A percentile compares a stretch with the other conserved stretches of the same genome.
These are phyloP conservation scores for Bradysia coprophila DNA, from an alignment of 1,140 invertebrate genomes.

Conservation along the genomic window DNA sequence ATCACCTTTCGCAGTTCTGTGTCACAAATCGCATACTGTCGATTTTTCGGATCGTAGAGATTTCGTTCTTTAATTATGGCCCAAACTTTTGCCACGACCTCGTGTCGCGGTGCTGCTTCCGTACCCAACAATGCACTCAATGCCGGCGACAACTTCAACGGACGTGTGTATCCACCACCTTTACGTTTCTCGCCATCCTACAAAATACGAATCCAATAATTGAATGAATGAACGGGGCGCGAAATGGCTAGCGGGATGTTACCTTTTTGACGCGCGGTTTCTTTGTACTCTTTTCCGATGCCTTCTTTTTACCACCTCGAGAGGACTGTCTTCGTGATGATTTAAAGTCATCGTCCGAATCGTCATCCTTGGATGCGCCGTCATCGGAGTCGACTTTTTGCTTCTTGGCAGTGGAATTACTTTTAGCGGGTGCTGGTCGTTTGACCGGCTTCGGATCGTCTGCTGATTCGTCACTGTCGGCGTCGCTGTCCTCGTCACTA, in stretches of 20 bases:
- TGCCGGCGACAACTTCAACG: conserved; percentile 68
- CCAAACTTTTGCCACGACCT: conserved; percentile 88
- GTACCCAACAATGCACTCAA: conserved; percentile 69
- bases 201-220: background rate
- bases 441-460: conserved; percentile 19
- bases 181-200: too few species aligned
- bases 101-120: conserved; percentile 70
- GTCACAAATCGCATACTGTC: conserved; percentile 85
- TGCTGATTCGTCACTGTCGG: conserved; percentile 13
- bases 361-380: conserved; percentile 38
- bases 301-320: conserved; percentile 31
- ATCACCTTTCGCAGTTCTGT: conserved; percentile 78
- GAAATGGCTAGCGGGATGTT: background rate
- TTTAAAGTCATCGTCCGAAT: conserved; percentile 47
- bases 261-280: background rate
- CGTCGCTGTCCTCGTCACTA: conserved; percentile 24
- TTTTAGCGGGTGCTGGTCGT: conserved; percentile 21
- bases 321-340: conserved; percentile 29
- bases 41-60: conserved; percentile 84
- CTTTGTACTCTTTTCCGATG: conserved; percentile 34
- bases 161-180: conserved; percentile 60
- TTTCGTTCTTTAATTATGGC: conserved; percentile 81
- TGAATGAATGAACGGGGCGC: background rate
- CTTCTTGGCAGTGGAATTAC: conserved; percentile 32
- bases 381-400: conserved; percentile 36